These are phyloP conservation scores for Dendrolimus punctatus DNA, from an alignment of 1,140 invertebrate genomes.

Conservation along the genomic window DNA sequence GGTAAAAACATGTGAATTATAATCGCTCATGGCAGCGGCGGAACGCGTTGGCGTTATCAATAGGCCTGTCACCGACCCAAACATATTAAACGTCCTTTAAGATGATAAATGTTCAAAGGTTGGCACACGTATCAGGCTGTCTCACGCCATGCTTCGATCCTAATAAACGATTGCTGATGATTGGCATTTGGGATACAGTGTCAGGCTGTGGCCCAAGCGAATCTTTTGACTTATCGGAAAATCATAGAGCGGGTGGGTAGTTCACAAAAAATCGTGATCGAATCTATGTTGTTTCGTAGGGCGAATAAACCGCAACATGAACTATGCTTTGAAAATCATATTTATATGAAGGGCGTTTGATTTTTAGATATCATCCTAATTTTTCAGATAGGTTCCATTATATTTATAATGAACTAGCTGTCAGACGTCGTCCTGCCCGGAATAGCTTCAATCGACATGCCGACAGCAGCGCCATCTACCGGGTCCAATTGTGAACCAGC, in stretches of 20 bases:
- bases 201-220: background rate
- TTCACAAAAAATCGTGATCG: no score
- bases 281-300: no score
- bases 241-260: background rate
- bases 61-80: conserved; percentile 42
- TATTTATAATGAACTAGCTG: no score
- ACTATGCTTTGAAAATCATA: no score
- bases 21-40: conserved; percentile 23
- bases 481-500: background rate
- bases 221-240: background rate
- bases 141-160: conserved; percentile 29
- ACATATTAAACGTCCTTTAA: conserved; percentile 60
- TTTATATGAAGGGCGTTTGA: no score
- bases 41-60: conserved; percentile 36
- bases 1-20: conserved; percentile 25
- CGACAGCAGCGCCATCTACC: conserved; percentile 2
- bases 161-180: conserved; percentile 59
- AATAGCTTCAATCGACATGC: no score
- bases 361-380: no score
- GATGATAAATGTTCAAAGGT: conserved; percentile 54
- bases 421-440: no score
- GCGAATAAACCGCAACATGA: no score
- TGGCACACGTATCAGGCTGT: conserved; percentile 2
- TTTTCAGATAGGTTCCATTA: no score
- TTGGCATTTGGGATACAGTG: conserved; percentile 31